Base-by-base conservation (phyloP, 2,797 vertebrate species). In the Syndactyla subalaris region DNA sequence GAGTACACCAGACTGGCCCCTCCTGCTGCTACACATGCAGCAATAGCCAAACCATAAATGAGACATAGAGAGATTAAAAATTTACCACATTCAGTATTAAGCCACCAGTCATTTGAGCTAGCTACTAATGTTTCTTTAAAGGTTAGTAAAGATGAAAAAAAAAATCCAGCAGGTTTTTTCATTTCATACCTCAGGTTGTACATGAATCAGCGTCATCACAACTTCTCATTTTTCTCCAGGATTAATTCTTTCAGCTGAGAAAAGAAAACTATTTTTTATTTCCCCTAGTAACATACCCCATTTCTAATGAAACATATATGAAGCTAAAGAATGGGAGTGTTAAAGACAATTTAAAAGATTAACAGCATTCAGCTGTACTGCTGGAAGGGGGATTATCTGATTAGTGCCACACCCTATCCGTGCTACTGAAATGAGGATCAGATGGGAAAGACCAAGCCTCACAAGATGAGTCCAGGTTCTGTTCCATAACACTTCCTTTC, bases 311-410 rank as follows among this genome's bases (percentile, higher is more conserved):
- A 92, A 82, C 62, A 84, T 80, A 88, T 5, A 4, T 66, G 96
- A 96, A 92, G 43, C 41, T 91, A 73, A 61, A 30, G 24, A 81
- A 91, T 12, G 52, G 87, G 52, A 55, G 66, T 91, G 83, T 80
- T 62, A 73, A 97, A 97, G 94, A 78, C 41, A 95, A 71, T 68
- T 95, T 95, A 67, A 91, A 93, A 95, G 88, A 95, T 92, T 95
- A 95, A 94, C 71, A 94, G 82, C 88, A 90, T 90, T 95, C 94
- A 94, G 89, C 88, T 96, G 80, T 59, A 84, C 65, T 96, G 93
- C 92, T 63, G 32, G 36, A 45, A 78, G 62, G 41, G 29, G 52
- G 85, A 97, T 97, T 97, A 95, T 95, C 87, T 93, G 45, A 5
- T 95, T 94, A 93, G 63, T 76, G 70, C 75, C 80, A 92, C 90